Base-by-base conservation (phyloP, 2,113 vertebrate species). In the Globicephala melas region DNA sequence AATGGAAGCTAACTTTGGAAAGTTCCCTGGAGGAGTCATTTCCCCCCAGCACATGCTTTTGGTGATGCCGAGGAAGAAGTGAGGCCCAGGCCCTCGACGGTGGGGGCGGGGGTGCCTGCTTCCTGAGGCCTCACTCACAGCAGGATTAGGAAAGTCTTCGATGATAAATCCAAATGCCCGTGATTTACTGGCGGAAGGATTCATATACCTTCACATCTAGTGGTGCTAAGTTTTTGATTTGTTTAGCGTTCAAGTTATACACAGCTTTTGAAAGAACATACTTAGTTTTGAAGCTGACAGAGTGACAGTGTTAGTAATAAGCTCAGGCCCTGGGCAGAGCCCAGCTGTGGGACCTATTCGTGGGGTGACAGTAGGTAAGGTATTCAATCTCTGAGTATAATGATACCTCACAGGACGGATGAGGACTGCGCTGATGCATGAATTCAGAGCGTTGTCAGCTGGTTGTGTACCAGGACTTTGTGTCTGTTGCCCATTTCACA, bases 401-500 rank as follows among this genome's bases (percentile, higher is more conserved):
- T 7, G n/a, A 17, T 17, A 8, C 0, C 0, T 33, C 41, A 5
- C 3, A 2, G 20, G 9, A 47, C 5, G 15, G 13, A 4, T 17
- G 28, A 44, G 44, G 23, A 8, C 21, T 13, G 20, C 3, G 10
- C 33, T 8, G 8, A 18, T 2, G 14, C 41, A 0, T 0, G 5
- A 38, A 3, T 25, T 62, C 36, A 44, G 62, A 33, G 31, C 21
- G 3, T 0, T 6, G 18, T 5, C 4, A 14, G 17, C 23, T 26
- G 53, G 13, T 33, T 36, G 8, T 4, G 36, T 26, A 2, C 41
- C 44, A 23, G 50, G 13, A 2, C 11, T n/a, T 47, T 65, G 58
- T 1, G 2, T 60, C 41, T 63, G 4, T 31, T 62, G 67, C 41
- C 62, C 21, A 1, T 58, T 71, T 86, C 44, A 17, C 23, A 41